A percentile compares a stretch with the other conserved stretches of the same genome.
Evolutionary conservation across 2,888 invertebrate genomes (phyloP).

Genomic region (Liposcelis brunnea): DNA sequence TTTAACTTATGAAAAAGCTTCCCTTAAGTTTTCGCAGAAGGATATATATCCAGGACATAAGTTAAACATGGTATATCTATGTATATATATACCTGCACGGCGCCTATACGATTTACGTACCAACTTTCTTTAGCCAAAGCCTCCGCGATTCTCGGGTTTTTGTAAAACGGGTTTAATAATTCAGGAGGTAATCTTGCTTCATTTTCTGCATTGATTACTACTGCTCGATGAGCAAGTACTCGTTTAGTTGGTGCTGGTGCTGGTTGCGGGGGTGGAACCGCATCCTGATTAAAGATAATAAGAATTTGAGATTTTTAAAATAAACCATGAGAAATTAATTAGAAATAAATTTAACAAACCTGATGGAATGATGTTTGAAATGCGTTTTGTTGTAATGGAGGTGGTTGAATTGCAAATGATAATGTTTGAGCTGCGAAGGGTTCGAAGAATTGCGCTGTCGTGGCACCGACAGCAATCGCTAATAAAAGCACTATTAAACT

Average conservation of each 20-base stretch:
- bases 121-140: conserved; percentile 62
- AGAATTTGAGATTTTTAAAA: no score
- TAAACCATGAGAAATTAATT: no score
- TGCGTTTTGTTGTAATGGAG: conserved; percentile 10
- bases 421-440: conserved; percentile 8
- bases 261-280: background rate
- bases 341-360: no score
- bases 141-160: conserved; percentile 53
- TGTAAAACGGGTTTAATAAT: conserved; percentile 54
- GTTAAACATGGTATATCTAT: no score
- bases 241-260: conserved; percentile 7
- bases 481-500: background rate
- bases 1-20: no score
- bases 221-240: conserved; percentile 47
- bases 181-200: conserved; percentile 56
- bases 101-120: conserved; percentile 27
- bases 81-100: no score
- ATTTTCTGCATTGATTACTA: conserved; percentile 48
- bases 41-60: no score
- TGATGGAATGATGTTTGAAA: background rate
- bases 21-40: no score
- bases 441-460: conserved; percentile 15
- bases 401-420: conserved; percentile 12
- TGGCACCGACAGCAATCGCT: conserved; percentile 8
- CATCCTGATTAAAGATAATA: background rate